Evolutionary conservation across 2,113 vertebrate species (phyloP).

Genomic region (Rhinopomastus cyanomelas): DNA sequence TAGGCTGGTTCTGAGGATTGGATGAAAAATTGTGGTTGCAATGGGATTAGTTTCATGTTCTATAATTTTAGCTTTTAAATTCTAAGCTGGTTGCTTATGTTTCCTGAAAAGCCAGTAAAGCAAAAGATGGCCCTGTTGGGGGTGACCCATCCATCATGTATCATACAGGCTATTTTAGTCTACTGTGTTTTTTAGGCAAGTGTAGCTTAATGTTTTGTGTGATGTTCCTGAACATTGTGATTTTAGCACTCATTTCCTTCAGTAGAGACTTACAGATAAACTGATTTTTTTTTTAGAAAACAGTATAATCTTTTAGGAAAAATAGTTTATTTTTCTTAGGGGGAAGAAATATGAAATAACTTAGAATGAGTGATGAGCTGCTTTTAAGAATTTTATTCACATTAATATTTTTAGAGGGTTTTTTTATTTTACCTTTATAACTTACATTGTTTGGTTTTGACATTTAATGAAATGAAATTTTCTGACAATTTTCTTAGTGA

Average conservation of each 20-base stretch:
- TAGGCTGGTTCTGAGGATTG: not conserved
- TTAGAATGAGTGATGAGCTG: not conserved
- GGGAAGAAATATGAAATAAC: not conserved
- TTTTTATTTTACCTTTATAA: not conserved
- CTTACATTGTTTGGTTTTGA: not conserved
- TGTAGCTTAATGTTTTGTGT: not conserved
- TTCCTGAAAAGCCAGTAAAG: not conserved
- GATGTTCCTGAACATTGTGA: not conserved
- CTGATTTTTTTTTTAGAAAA: not conserved
- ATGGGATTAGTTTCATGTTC: not conserved
- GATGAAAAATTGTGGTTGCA: not conserved
- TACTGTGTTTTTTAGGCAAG: not conserved
- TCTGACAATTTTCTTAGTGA: not conserved
- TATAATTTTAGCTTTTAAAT: not conserved
- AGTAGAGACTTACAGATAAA: not conserved
- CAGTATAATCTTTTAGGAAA: too few relatives aligned
- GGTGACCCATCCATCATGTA: not conserved
- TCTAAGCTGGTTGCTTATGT: not conserved
- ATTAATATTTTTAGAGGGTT: not conserved
- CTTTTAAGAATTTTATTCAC: not conserved
- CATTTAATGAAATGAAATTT: not conserved
- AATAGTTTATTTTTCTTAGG: too few relatives aligned
- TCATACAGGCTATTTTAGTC: not conserved
- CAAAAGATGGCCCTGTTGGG: rapidly evolving
- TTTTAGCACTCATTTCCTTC: not conserved